Percentiles rank a stretch among this genome's conserved stretches.
Evolutionary conservation across 2,797 vertebrate species (phyloP).

Genomic region (Lindbergichthys nudifrons): DNA sequence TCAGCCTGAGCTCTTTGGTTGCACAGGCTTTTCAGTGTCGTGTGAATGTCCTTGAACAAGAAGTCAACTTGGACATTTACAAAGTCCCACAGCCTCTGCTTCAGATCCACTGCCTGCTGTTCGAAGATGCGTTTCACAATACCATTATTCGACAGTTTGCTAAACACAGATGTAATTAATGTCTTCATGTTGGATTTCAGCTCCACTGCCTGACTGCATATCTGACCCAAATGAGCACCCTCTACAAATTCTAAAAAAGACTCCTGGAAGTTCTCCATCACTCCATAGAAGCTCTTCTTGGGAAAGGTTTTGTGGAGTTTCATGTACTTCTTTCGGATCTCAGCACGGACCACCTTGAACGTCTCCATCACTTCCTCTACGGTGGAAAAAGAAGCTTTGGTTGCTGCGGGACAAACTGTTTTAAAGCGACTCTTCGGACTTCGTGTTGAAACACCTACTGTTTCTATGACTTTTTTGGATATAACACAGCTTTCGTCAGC

Average conservation of each 20-base stretch:
- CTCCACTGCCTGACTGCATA: conserved; percentile 83
- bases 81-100: conserved; percentile 96
- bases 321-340: conserved; percentile 95
- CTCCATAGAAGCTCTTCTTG: conserved; percentile 90
- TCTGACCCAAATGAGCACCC: conserved; percentile 85
- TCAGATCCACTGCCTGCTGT: conserved; percentile 91
- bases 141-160: conserved; percentile 91
- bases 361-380: conserved; percentile 92
- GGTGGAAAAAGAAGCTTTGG: conserved; percentile 82
- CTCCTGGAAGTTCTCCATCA: conserved; percentile 92
- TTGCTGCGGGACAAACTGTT: conserved; percentile 75
- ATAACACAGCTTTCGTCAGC: conserved; percentile 42
- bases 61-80: conserved; percentile 94
- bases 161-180: conserved; percentile 86
- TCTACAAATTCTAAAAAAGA: conserved; percentile 92
- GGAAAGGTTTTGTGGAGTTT: conserved; percentile 96
- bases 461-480: conserved; percentile 50
- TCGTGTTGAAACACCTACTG: conserved; percentile 19
- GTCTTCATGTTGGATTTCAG: conserved; percentile 89
- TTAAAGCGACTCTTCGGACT: conserved; percentile 85
- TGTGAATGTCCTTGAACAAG: conserved; percentile 89
- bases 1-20: conserved; percentile 57
- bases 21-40: conserved; percentile 82
- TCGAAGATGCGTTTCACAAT: conserved; percentile 95
- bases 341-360: conserved; percentile 87